Conservation (phyloP, 2,797 vertebrate species). For the Takifugu ocellatus region DNA sequence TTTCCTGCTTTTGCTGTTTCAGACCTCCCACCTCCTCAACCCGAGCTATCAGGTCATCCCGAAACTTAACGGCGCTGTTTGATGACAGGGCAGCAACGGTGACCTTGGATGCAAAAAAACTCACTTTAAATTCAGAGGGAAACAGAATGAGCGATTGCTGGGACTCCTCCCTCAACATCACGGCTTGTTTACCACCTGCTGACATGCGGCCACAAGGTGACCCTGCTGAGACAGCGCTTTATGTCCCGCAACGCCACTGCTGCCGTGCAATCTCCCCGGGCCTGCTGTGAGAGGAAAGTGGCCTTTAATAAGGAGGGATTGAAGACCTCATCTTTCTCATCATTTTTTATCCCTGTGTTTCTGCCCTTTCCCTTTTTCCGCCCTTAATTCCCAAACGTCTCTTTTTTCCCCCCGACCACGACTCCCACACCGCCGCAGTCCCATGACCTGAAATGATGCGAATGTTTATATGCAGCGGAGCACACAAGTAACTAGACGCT, state of each 20-base stretch:
- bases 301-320: conserved; percentile 56
- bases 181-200: conserved; percentile 32
- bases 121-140: too few species aligned
- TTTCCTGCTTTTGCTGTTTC: too few species aligned
- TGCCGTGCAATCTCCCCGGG: conserved; percentile 40
- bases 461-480: conserved; percentile 21
- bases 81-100: too few species aligned
- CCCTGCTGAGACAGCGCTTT: conserved; percentile 35
- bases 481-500: conserved; percentile 41
- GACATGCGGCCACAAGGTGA: conserved; percentile 36
- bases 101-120: too few species aligned
- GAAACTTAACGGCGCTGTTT: not conserved
- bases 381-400: conserved; percentile 28
- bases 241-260: conserved; percentile 20
- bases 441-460: conserved; percentile 37
- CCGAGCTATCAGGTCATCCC: not conserved
- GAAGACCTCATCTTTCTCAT: conserved; percentile 47
- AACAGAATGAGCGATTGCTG: not conserved
- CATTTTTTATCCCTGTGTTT: conserved; percentile 10
- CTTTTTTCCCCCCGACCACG: conserved; percentile 14
- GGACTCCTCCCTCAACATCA: conserved; percentile 5
- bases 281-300: conserved; percentile 45
- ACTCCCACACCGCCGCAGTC: not conserved
- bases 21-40: not conserved
- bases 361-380: conserved; percentile 12